phyloP scores from a whole-genome alignment of 2,888 invertebrate genomes.

The Clunio marinus region DNA sequence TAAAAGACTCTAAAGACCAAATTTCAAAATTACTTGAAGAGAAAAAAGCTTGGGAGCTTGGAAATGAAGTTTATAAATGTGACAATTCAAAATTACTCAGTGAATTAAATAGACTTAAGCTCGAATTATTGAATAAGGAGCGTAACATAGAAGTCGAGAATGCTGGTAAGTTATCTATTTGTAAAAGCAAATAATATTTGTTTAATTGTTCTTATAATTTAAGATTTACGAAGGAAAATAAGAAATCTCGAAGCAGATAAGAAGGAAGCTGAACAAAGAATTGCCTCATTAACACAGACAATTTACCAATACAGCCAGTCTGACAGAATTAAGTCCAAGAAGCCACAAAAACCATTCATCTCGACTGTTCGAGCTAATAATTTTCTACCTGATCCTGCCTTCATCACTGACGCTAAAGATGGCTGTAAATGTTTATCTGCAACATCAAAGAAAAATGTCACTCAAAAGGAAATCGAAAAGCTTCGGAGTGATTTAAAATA shows the following conservation, averaged over 20 bases:
- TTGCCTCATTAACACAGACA: constrained; percentile 53
- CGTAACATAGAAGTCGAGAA: constrained; percentile 21
- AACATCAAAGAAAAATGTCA: constrained; percentile 45
- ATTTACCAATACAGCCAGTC: constrained; percentile 49
- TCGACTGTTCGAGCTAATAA: constrained; percentile 48
- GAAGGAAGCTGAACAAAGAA: constrained; percentile 52
- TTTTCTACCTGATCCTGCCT: constrained; percentile 43
- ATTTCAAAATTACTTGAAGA: constrained; percentile 67
- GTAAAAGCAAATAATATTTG: constrained; percentile 5
- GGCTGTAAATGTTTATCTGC: constrained; percentile 47
- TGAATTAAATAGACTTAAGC: constrained; percentile 70
- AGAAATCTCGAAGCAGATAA: constrained; percentile 56
- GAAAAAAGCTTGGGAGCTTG: constrained; percentile 63
- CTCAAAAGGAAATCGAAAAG: constrained; percentile 49
- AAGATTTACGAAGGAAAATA: constrained; percentile 54
- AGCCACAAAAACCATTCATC: constrained; percentile 49
- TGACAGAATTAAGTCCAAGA: constrained; percentile 42
- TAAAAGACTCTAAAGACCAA: constrained; percentile 76
- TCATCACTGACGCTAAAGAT: constrained; percentile 40
- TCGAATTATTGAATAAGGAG: constrained; percentile 51
- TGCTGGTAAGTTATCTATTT: constrained; percentile 47
- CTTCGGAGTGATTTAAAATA: constrained; percentile 51
- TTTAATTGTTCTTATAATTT: constrained; percentile 40
- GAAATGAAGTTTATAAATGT: constrained; percentile 71
- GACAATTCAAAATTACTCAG: constrained; percentile 71